Evolutionary conservation across 2,797 vertebrate species (phyloP).

Genomic region (Gymnothorax reevesii): DNA sequence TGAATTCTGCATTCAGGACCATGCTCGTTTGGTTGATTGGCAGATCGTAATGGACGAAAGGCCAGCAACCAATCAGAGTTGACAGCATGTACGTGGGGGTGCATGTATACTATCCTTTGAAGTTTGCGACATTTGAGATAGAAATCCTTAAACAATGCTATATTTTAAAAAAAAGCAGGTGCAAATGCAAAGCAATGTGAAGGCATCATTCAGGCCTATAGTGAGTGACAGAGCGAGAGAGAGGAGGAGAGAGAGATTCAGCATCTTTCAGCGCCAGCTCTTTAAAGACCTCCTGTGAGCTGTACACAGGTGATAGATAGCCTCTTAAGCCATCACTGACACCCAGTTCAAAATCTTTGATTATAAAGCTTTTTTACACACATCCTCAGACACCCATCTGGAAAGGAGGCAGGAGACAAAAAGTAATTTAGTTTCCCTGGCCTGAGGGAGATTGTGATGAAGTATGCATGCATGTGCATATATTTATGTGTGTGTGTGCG

Average conservation of each 20-base stretch:
- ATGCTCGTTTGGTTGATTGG: constrained; percentile 20
- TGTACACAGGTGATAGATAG: constrained; percentile 64
- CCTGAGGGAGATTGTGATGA: constrained; percentile 48
- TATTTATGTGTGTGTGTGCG: background rate
- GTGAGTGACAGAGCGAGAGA: constrained; percentile 16
- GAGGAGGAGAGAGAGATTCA: too few relatives aligned
- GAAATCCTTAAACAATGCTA: background rate
- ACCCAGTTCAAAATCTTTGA: constrained; percentile 69
- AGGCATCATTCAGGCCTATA: constrained; percentile 51
- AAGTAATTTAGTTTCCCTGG: constrained; percentile 65
- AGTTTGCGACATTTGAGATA: constrained; percentile 46
- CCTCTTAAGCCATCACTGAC: constrained; percentile 68
- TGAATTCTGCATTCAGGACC: background rate
- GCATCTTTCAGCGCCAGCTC: constrained; percentile 59
- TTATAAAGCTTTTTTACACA: constrained; percentile 62
- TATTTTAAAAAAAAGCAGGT: constrained; percentile 12
- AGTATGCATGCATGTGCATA: constrained; percentile 33
- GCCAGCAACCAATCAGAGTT: background rate
- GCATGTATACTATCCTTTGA: constrained; percentile 36
- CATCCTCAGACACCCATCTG: constrained; percentile 51
- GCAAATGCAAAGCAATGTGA: constrained; percentile 18
- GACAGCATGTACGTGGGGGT: constrained; percentile 30
- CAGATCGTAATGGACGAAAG: constrained; percentile 9
- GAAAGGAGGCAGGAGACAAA: constrained; percentile 49
- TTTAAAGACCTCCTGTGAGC: constrained; percentile 60